Evolutionary conservation across 2,113 vertebrate species (phyloP).

Genomic region (Heterotilapia buettikoferi): DNA sequence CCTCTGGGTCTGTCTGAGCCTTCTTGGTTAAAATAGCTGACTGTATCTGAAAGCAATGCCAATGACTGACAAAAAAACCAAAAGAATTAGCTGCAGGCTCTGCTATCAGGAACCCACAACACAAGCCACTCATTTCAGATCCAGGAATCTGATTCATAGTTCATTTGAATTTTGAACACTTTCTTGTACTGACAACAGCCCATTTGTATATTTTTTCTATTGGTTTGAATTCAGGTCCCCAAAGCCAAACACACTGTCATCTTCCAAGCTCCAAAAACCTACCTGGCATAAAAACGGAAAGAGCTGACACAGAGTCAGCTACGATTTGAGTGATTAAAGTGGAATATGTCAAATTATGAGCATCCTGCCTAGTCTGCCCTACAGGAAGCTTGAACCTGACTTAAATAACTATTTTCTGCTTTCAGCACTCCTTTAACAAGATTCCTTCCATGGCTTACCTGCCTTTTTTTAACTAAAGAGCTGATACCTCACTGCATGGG

Average conservation of each 20-base stretch:
- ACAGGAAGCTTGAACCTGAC: background rate
- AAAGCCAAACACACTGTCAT: background rate
- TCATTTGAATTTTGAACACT: background rate
- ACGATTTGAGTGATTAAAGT: background rate
- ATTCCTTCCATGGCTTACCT: background rate
- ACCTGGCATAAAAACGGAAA: background rate
- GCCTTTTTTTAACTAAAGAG: background rate
- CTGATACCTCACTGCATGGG: background rate
- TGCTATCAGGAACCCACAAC: background rate
- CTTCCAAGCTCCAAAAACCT: background rate
- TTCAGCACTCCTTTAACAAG: slow-evolving; percentile 4
- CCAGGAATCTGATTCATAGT: background rate
- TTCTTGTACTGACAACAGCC: background rate
- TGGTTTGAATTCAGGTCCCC: background rate
- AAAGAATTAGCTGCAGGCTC: background rate
- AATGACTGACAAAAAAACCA: background rate
- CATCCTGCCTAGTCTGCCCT: background rate
- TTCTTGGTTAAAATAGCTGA: background rate
- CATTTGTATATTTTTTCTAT: background rate
- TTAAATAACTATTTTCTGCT: background rate
- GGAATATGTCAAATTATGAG: background rate
- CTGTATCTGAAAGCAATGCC: background rate
- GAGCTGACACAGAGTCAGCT: background rate
- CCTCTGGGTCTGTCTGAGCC: background rate
- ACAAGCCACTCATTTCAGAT: background rate